These are phyloP conservation scores for Zygaena filipendulae DNA, from an alignment of 2,888 invertebrate species.

Conservation along the genomic window DNA sequence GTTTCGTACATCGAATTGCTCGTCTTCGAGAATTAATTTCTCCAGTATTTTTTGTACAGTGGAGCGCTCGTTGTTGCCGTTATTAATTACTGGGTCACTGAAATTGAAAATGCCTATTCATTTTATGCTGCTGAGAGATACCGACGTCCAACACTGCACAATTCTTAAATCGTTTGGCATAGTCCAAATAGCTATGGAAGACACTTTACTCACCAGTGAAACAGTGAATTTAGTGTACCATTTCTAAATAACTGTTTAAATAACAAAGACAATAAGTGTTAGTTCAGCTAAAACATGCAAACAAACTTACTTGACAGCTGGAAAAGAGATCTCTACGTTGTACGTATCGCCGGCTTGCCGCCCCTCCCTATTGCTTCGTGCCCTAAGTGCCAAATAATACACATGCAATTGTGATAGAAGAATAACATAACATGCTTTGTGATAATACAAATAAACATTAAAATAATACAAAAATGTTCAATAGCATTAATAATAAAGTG, in stretches of 20 bases:
- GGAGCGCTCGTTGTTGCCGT: conserved; percentile 88
- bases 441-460: conserved; percentile 17
- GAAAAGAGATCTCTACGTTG: conserved; percentile 91
- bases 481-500: too few relatives aligned
- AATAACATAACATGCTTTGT: conserved; percentile 43
- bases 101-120: conserved; percentile 23
- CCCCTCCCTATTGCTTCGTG: conserved; percentile 77
- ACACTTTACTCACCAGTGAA: too few relatives aligned
- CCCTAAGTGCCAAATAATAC: conserved; percentile 72
- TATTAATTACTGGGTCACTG: conserved; percentile 91
- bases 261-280: too few relatives aligned
- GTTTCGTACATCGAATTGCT: conserved; percentile 92
- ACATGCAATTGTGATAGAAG: conserved; percentile 61
- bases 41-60: conserved; percentile 86
- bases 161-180: too few relatives aligned
- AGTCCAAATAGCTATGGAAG: too few relatives aligned
- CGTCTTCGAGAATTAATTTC: conserved; percentile 91
- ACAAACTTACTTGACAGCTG: conserved; percentile 87
- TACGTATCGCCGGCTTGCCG: conserved; percentile 91
- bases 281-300: conserved; percentile 38
- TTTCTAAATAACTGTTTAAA: too few relatives aligned
- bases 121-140: too few relatives aligned
- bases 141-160: too few relatives aligned
- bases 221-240: too few relatives aligned
- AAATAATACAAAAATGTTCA: too few relatives aligned